phyloP scores from a whole-genome alignment of 30 jellyfish, hydroid and myxozoan genomes.

The Aurelia aurita region DNA sequence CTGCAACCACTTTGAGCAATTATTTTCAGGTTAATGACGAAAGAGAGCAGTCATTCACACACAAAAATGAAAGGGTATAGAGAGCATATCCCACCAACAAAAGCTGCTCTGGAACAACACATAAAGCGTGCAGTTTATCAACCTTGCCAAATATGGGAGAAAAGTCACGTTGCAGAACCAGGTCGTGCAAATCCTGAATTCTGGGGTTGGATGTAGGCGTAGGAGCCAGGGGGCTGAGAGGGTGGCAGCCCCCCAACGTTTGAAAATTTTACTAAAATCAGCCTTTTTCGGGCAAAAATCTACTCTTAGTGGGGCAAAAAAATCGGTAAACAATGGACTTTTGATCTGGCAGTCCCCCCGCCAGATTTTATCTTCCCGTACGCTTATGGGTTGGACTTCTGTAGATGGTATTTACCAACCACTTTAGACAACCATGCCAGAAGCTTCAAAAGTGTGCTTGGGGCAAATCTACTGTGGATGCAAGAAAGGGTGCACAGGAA shows the following conservation, averaged over 20 bases:
- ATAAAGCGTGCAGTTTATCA: slow-evolving; percentile 38
- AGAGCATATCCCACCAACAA: slow-evolving; percentile 58
- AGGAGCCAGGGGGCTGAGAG: too few species aligned
- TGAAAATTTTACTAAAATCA: too few species aligned
- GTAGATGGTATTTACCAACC: slow-evolving; percentile 10
- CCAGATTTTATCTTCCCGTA: too few species aligned
- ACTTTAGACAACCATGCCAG: slow-evolving; percentile 49
- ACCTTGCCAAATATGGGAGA: slow-evolving; percentile 47
- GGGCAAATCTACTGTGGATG: slow-evolving; percentile 30
- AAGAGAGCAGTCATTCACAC: slow-evolving; percentile 33
- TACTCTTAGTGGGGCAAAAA: too few species aligned
- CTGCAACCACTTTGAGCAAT: not conserved
- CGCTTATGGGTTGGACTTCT: too few species aligned
- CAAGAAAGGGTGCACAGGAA: slow-evolving; percentile 41
- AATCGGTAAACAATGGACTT: too few species aligned
- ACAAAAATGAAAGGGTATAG: slow-evolving; percentile 36
- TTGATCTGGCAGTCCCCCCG: too few species aligned
- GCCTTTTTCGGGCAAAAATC: too few species aligned
- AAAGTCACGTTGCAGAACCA: slow-evolving; percentile 9
- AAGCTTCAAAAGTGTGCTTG: slow-evolving; percentile 35
- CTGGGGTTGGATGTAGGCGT: too few species aligned
- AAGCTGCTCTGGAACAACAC: slow-evolving; percentile 57
- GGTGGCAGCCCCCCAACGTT: too few species aligned
- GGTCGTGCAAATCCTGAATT: slow-evolving; percentile 37
- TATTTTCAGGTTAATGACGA: slow-evolving; percentile 31